Percentiles rank a stretch among this genome's conserved stretches.
Evolutionary conservation across 2,888 invertebrate genomes (phyloP).

Genomic region (Mylabris sibirica): DNA sequence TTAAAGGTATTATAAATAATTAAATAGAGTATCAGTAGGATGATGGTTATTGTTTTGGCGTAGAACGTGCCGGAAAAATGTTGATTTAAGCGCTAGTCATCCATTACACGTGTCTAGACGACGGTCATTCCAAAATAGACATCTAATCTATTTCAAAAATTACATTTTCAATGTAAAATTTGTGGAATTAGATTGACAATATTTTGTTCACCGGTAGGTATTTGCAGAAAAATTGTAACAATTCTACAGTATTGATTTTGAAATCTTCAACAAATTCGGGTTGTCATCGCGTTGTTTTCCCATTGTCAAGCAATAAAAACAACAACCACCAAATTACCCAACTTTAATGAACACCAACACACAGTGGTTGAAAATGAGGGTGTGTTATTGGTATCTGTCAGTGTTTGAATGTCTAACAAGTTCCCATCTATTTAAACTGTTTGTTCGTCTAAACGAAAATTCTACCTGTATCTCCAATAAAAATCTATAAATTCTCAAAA

Average conservation of each 20-base stretch:
- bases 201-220: not conserved
- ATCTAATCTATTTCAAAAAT: not conserved
- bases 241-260: not conserved
- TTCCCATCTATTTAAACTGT: not conserved
- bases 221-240: not conserved
- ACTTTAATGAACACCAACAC: not conserved
- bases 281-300: no score
- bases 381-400: not conserved
- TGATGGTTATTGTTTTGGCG: not conserved
- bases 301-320: not conserved
- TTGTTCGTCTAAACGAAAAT: not conserved
- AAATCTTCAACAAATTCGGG: not conserved
- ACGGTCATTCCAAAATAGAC: not conserved
- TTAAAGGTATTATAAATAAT: not conserved
- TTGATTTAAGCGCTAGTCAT: not conserved
- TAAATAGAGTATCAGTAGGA: not conserved
- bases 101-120: slow-evolving; percentile 6
- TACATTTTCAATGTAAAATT: no score
- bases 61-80: not conserved
- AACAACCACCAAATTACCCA: not conserved
- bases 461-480: not conserved
- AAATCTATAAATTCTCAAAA: not conserved
- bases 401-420: not conserved
- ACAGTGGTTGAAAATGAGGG: slow-evolving; percentile 6
- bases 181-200: no score